Evolutionary conservation across 1,140 invertebrate species (phyloP).

Genomic region (Drosophila littoralis): DNA sequence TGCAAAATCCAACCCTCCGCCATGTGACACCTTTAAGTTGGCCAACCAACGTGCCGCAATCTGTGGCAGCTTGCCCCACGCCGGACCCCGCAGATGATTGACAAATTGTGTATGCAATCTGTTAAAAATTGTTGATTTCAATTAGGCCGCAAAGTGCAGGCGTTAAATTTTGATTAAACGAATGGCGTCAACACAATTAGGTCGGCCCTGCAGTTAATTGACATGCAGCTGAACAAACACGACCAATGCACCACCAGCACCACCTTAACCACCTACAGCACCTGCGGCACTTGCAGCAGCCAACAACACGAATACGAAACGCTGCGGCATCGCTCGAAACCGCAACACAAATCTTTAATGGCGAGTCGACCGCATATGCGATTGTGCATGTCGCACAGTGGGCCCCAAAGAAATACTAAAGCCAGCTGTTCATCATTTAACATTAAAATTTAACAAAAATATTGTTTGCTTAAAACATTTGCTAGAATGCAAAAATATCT

Average conservation of each 20-base stretch:
- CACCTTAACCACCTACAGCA: background rate
- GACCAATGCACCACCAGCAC: constrained; percentile 30
- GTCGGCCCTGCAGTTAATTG: constrained; percentile 73
- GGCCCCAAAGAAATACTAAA: background rate
- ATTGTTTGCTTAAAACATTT: no score
- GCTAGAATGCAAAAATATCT: no score
- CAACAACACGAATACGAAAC: constrained; percentile 36
- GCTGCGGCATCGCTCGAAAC: constrained; percentile 54
- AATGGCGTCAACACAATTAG: constrained; percentile 75
- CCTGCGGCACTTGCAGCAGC: background rate
- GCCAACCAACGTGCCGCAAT: constrained; percentile 2
- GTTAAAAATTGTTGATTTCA: constrained; percentile 64
- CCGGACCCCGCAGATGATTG: constrained; percentile 27
- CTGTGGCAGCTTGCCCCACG: background rate
- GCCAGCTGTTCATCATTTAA: no score
- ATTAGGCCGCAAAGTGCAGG: constrained; percentile 60
- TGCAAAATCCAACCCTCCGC: background rate
- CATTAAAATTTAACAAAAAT: no score
- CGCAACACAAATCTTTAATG: constrained; percentile 80
- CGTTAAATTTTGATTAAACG: constrained; percentile 75
- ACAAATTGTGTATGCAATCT: constrained; percentile 58
- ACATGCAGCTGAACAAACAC: constrained; percentile 66
- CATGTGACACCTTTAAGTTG: constrained; percentile 45
- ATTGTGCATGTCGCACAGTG: constrained; percentile 48
- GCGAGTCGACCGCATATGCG: constrained; percentile 61